Percentiles rank a stretch among this genome's conserved stretches.
Conservation (phyloP, 1,140 invertebrate genomes). For the Brachionus rubens region DNA sequence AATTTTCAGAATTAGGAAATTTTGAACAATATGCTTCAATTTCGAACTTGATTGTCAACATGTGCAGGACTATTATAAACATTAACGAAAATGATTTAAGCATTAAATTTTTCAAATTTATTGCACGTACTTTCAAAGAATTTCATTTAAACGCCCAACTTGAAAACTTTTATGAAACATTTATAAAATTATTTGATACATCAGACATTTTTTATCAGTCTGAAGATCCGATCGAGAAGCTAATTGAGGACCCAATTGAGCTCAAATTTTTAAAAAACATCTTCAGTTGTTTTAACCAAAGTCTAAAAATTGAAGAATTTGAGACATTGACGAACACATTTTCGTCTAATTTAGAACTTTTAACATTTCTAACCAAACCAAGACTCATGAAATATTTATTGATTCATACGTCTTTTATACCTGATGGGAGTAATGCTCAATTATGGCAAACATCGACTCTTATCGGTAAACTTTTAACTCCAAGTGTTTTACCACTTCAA, state of each 20-base stretch:
- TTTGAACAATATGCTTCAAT: neutral
- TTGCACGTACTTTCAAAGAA: neutral
- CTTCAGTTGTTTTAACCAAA: neutral
- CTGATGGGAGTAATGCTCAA: neutral
- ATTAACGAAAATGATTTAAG: neutral
- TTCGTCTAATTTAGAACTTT: neutral
- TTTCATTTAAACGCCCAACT: neutral
- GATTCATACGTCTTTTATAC: neutral
- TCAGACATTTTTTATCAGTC: neutral
- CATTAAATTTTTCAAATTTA: slow-evolving; percentile 16
- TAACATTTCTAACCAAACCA: neutral
- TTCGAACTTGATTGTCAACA: slow-evolving; percentile 5
- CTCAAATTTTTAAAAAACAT: slow-evolving; percentile 8
- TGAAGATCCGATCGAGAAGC: neutral
- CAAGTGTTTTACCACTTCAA: slow-evolving; percentile 1
- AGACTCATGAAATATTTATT: slow-evolving; percentile 38
- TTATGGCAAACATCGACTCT: slow-evolving; percentile 23
- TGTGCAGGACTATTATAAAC: neutral
- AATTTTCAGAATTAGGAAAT: neutral
- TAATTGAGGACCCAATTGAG: neutral
- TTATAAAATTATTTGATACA: slow-evolving; percentile 34
- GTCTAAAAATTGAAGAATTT: neutral
- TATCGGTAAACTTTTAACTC: slow-evolving; percentile 30
- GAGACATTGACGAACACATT: slow-evolving; percentile 10
- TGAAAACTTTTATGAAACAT: slow-evolving; percentile 1